Base-by-base conservation (phyloP, 2,888 invertebrate species). In the Clepsis dumicolana region DNA sequence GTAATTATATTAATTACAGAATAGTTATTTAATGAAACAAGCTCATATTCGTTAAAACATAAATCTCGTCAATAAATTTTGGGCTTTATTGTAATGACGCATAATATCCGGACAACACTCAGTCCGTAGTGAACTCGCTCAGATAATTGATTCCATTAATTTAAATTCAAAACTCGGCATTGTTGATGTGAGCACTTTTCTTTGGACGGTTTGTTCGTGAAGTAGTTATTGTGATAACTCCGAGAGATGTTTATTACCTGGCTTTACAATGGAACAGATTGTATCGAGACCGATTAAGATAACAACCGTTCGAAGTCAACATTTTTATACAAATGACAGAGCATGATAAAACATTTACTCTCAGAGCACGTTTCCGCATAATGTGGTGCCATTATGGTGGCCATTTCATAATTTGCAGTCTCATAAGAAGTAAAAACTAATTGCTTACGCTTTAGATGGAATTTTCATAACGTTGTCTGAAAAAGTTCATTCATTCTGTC, bases 371-470 rank as follows among this genome's bases (percentile, higher is more conserved):
- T 68, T 63, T 63, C 48, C 63, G 63, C 57, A 63, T 68, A 68
- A 63, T 63, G 67, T 32, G 57, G 63, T 63, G 67, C 62, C 44
- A 68, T 63, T 59, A 63, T 63, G 67, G 63, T 57, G 62, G 67
- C 56, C 67, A 56, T 67, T 67, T 63, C 50, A 50, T 67, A 67
- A 67, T 63, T 63, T 62, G 38, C 50, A 57, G 62, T 63, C 38
- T 38, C 62, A 62, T 67, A 57, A 56, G 66, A 67, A 63, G 61
- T 44, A 66, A 64, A 64, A 67, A 50, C 57, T 60, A 62, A 57
- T 50, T 50, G 56, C 18, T 50, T 64, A 25, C 38, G 24, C 32
- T 41, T 59, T 12, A 53, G 41, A 53, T 18, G 21, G 38, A 32
- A 44, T 29, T 63, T 38, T 27, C 48, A 48, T 48, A 27, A 53